Conservation (phyloP, 2,888 invertebrate species). For the Sarcophaga variegata region DNA sequence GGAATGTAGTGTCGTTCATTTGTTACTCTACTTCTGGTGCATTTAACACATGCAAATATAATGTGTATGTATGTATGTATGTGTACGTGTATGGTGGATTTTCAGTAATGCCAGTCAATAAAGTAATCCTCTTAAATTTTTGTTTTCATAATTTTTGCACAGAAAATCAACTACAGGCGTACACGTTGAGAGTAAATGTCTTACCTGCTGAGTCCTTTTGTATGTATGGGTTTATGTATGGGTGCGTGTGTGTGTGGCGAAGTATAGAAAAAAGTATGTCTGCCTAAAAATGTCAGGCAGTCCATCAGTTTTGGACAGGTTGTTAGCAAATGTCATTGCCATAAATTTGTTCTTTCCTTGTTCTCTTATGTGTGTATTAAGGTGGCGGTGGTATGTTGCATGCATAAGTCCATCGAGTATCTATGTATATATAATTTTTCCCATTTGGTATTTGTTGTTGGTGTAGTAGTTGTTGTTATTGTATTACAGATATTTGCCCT, state of each 20-base stretch:
- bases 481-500: slow-evolving; percentile 21
- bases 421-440: slow-evolving; percentile 32
- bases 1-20: slow-evolving; percentile 5
- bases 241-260: not conserved
- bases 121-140: slow-evolving; percentile 69
- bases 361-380: slow-evolving; percentile 12
- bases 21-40: slow-evolving; percentile 2
- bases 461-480: not conserved
- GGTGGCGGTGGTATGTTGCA: not conserved
- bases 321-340: slow-evolving; percentile 65
- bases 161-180: slow-evolving; percentile 38
- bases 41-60: slow-evolving; percentile 10
- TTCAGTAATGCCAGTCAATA: slow-evolving; percentile 65
- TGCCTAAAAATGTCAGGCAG: slow-evolving; percentile 54
- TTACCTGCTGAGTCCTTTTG: slow-evolving; percentile 31
- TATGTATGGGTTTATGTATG: not conserved
- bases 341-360: slow-evolving; percentile 10
- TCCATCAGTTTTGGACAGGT: slow-evolving; percentile 67
- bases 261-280: not conserved
- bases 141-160: slow-evolving; percentile 68
- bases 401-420: slow-evolving; percentile 47
- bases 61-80: not conserved
- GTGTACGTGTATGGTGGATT: slow-evolving; percentile 10
- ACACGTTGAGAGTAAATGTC: not conserved
- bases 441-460: not conserved